These are phyloP conservation scores for Dasypolia templi DNA, from an alignment of 2,888 invertebrate genomes.

Conservation along the genomic window DNA sequence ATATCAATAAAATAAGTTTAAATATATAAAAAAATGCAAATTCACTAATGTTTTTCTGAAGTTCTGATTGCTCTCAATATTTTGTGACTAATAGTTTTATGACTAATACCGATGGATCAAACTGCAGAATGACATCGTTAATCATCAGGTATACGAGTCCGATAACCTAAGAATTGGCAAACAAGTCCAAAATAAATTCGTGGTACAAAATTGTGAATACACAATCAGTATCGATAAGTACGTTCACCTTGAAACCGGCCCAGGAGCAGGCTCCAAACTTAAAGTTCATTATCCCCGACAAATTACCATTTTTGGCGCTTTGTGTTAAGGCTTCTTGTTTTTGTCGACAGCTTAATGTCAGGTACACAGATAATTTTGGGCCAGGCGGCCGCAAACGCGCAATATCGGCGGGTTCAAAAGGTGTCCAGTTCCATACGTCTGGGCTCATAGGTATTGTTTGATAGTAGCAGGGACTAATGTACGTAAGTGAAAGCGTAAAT, in stretches of 20 bases:
- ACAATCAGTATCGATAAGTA: conserved; percentile 81
- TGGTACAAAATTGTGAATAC: conserved; percentile 83
- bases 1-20: conserved; percentile 5
- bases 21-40: conserved; percentile 18
- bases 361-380: conserved; percentile 45
- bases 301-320: conserved; percentile 80
- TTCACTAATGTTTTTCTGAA: conserved; percentile 3
- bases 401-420: conserved; percentile 41
- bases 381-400: conserved; percentile 14
- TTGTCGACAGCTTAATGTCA: conserved; percentile 60
- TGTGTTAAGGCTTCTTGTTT: conserved; percentile 67
- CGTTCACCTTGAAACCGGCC: conserved; percentile 89
- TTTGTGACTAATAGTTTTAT: conserved; percentile 61
- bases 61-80: conserved; percentile 57
- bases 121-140: conserved; percentile 77
- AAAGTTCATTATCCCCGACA: conserved; percentile 87
- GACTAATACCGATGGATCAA: conserved; percentile 63
- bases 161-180: conserved; percentile 85
- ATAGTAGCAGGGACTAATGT: conserved; percentile 60
- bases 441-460: conserved; percentile 50
- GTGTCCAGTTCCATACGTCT: conserved; percentile 18
- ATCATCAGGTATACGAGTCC: conserved; percentile 80
- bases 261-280: conserved; percentile 77
- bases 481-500: conserved; percentile 85
- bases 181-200: conserved; percentile 84